Evolutionary conservation across 2,113 vertebrate genomes (phyloP).

Genomic region (Oostethus manadensis): DNA sequence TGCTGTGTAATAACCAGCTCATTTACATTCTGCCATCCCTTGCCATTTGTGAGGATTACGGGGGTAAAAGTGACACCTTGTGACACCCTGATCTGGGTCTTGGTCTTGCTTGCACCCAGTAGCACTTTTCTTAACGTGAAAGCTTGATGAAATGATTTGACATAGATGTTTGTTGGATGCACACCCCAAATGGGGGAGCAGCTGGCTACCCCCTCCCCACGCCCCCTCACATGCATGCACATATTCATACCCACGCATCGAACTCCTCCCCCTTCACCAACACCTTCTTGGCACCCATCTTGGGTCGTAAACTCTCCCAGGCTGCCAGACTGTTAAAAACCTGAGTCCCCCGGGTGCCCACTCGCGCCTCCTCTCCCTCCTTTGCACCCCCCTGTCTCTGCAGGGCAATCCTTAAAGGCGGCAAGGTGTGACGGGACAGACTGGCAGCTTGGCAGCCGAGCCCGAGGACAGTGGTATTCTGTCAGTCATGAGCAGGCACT

Average conservation of each 20-base stretch:
- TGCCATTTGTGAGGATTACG: constrained; percentile 87
- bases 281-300: constrained; percentile 96
- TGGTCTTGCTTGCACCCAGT: constrained; percentile 44
- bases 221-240: constrained; percentile 21
- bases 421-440: constrained; percentile 99
- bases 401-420: constrained; percentile 99
- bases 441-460: constrained; percentile 97
- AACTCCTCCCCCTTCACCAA: constrained; percentile 40
- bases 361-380: constrained; percentile 57
- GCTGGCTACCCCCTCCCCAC: constrained; percentile 24
- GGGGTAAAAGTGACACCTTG: constrained; percentile 49
- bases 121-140: constrained; percentile 43
- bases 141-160: constrained; percentile 64
- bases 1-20: constrained; percentile 99
- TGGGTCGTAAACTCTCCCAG: constrained; percentile 95
- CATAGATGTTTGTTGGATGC: constrained; percentile 47
- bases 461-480: constrained; percentile 91
- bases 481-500: constrained; percentile 81
- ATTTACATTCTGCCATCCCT: constrained; percentile 99
- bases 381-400: constrained; percentile 91
- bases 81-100: constrained; percentile 31
- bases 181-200: constrained; percentile 31
- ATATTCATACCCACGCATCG: constrained; percentile 42
- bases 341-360: constrained; percentile 59
- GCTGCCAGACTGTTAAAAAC: constrained; percentile 87